Evolutionary conservation across 2,113 vertebrate genomes (phyloP), one percentile per base, ranked within the genome.

Genomic region (Marmota monax): DNA sequence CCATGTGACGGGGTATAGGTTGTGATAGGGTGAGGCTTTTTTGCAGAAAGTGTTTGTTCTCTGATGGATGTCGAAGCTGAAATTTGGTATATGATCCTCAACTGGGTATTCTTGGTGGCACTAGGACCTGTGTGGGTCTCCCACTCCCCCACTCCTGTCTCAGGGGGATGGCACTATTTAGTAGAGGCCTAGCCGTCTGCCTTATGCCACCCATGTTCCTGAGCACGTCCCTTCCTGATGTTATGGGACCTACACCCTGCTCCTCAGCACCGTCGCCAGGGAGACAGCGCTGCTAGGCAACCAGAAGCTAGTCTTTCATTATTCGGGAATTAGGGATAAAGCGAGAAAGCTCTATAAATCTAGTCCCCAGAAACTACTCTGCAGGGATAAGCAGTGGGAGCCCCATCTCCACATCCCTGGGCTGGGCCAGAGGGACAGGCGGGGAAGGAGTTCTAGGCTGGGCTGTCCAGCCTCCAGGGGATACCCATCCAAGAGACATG

Each of bases 221-320:
- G n/a, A 96, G 69, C 69, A 45, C 0, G 0, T 87, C 74, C 37
- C 42, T 96, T 87, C 72, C 89, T 32, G 39, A 84, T 2, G 39
- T 95, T 37, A 29, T 65, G 95, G 70, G 85, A 63, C 80, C 70
- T 82, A 56, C 13, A 86, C 79, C 70, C 61, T 61, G 32, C 51
- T 95, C 48, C 56, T 79, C 34, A 37, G 94, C 39, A 42, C 90
- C 1, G 78, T 97, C 42, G 0, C 92, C 88, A 80, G 80, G 95
- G 97, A 96, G 39, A 98, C 56, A 3, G 61, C 25, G 92, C 92
- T 94, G 95, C 97, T 83, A 92, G 80, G 94, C 96, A 97, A 98
- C 97, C 22, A 8, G 14, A 48, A 90, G 67, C 90, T 29, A 11
- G 80, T 42, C 67, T 80, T 96, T 90, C 27, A 39, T 93, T 93